phyloP scores from a whole-genome alignment of 2,113 vertebrate species.

The Scalopus aquaticus region DNA sequence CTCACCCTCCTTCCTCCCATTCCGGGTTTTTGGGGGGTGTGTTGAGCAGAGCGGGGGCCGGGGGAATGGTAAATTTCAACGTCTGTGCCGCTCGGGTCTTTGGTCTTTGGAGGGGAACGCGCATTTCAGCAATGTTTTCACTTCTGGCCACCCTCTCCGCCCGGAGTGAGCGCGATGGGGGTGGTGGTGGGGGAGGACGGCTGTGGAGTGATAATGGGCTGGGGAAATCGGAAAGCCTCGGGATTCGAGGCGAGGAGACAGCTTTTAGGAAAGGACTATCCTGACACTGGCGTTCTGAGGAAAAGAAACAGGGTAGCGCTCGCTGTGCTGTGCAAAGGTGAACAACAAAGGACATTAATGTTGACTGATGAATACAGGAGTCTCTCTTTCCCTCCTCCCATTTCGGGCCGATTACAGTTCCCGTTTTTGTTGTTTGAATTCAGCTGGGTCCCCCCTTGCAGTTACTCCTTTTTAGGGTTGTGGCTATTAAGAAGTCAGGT shows the following conservation, averaged over 20 bases:
- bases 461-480: slow-evolving; percentile 62
- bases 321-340: slow-evolving; percentile 73
- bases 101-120: slow-evolving; percentile 46
- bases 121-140: slow-evolving; percentile 4
- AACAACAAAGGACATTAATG: slow-evolving; percentile 84
- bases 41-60: neutral
- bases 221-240: neutral
- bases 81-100: slow-evolving; percentile 8
- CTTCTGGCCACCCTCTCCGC: slow-evolving; percentile 42
- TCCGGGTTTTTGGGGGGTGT: neutral
- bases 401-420: slow-evolving; percentile 51
- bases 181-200: neutral
- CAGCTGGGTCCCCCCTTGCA: slow-evolving; percentile 63
- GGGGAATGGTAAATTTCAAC: slow-evolving; percentile 20
- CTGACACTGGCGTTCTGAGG: neutral
- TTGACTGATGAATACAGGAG: slow-evolving; percentile 76
- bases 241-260: neutral
- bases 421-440: slow-evolving; percentile 69
- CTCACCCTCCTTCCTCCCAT: neutral
- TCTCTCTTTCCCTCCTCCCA: slow-evolving; percentile 60
- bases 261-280: slow-evolving; percentile 31
- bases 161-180: neutral
- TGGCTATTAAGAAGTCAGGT: slow-evolving; percentile 39
- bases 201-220: slow-evolving; percentile 2
- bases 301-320: slow-evolving; percentile 38